Evolutionary conservation across 2,888 invertebrate genomes (phyloP), one percentile per base, ranked within the genome.

Genomic region (Hirtodrosophila duncani): DNA sequence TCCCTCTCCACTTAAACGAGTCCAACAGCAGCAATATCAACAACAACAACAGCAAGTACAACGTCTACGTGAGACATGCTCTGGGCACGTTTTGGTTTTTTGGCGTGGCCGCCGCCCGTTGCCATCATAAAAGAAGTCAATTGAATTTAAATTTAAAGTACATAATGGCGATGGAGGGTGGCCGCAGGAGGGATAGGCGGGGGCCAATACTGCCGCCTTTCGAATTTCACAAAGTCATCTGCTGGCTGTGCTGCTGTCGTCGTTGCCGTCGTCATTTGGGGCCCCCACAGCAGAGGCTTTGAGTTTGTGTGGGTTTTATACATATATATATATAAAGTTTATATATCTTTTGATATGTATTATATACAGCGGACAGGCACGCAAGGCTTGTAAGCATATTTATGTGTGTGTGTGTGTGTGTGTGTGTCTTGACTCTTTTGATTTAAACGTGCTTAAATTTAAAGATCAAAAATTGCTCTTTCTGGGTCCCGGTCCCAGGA

Each of bases 91-190:
- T 68, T 42, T 26, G 31, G 31, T 24, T 45, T 55, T 39, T 60
- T 68, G 72, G 62, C 67, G 71, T 69, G 65, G 75, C 57, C 70
- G 75, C 60, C 67, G 72, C 77, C 77, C 70, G 81, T 71, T 74
- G 77, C 64, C 77, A 75, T 82, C 77, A 77, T 77, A 79, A 77
- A 75, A 72, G 72, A 79, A 80, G 77, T 80, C 77, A 77, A 77
- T 77, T 77, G 77, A 77, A 77, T 77, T 77, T 80, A 72, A 80
- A 80, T 80, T 80, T 80, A 80, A 77, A 77, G 77, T 77, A 77
- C 80, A 80, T 77, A 77, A 75, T 79, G 63, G 63, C 79, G 37
- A 43, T 44, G 13, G 43, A 31, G 20, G 6, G 13, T 27, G 27
- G 21, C 6, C 34, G 27, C 17, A 3, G 29, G 30, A 37, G 13